Evolutionary conservation across 1,140 invertebrate genomes (phyloP), one percentile per base, ranked within the genome.

Genomic region (Drosophila guanche): DNA sequence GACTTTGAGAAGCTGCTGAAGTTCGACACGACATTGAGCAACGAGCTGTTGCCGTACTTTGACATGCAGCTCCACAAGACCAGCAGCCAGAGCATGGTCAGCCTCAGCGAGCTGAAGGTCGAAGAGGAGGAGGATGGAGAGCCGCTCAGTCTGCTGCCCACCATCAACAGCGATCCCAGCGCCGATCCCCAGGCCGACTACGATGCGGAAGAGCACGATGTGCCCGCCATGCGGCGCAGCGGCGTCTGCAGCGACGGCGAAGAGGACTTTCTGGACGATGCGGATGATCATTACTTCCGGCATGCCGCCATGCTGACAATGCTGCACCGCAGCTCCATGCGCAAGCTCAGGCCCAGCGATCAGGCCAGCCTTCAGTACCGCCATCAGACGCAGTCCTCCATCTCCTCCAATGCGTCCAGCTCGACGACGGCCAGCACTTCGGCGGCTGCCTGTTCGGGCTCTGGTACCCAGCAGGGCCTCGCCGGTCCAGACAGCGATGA

Each of bases 401-500:
- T 91, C 83, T 84, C 90, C 61, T 73, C 89, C 79, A 77, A 91
- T 81, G 75, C 83, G 3, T 88, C 83, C 59, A 79, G 81, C 57
- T 93, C 76, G 72, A 90, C 55, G 89, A 93, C 79, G 75, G 91
- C 72, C 47, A 86, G 81, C 55, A 79, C 63, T 5, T 70, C 65
- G n/a, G 58, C 62, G 37, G 65, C 37, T 5, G 37, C 50, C 14
- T 90, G 69, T 83, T 73, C 62, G 37, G 90, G 55, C 14, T 60
- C 81, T 56, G 88, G 62, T 2, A 23, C 23, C 0, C 76, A 79
- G 14, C 79, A 92, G 57, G 69, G 75, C 8, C 47, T 89, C 48
- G 56, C 69, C n/a, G 92, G 93, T 90, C 91, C 93, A 91, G 94
- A 94, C 66, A 94, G 94, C 85, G 95, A 96, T 90, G 95, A 95